phyloP scores from a whole-genome alignment of 2,888 invertebrate genomes.

The Sclerodermus sp. region DNA sequence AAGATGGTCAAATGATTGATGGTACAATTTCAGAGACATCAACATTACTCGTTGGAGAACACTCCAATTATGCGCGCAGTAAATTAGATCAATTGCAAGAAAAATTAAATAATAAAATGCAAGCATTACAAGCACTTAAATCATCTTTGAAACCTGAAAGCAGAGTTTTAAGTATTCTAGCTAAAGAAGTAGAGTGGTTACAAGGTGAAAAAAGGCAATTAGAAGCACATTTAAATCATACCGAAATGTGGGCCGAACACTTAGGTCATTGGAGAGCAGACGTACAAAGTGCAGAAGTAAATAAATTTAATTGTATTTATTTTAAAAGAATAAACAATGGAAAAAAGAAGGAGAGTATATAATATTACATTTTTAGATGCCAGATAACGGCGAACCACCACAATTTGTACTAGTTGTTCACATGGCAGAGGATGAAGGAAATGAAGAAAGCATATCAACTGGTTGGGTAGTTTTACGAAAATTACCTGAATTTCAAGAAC shows the following conservation, averaged over 20 bases:
- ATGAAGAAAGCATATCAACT: constrained; percentile 64
- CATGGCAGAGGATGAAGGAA: constrained; percentile 68
- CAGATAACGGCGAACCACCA: constrained; percentile 68
- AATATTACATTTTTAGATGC: too few species aligned
- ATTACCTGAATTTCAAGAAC: constrained; percentile 70
- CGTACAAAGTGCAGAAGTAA: constrained; percentile 80
- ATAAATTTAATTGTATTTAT: constrained; percentile 5
- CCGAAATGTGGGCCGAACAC: constrained; percentile 89
- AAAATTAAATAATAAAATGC: constrained; percentile 78
- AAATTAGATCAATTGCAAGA: constrained; percentile 84
- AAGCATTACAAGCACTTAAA: constrained; percentile 79
- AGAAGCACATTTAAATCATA: constrained; percentile 82
- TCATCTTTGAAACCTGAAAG: constrained; percentile 83
- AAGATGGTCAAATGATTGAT: constrained; percentile 43
- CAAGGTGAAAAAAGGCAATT: constrained; percentile 78
- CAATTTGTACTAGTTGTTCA: constrained; percentile 82
- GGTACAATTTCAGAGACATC: constrained; percentile 45
- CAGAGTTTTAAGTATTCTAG: constrained; percentile 75
- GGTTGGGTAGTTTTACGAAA: constrained; percentile 71
- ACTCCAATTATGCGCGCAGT: constrained; percentile 78
- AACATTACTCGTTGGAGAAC: constrained; percentile 72
- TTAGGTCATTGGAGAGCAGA: constrained; percentile 85
- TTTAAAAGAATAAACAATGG: neutral
- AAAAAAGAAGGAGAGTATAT: too few species aligned
- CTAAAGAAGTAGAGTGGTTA: constrained; percentile 81